phyloP scores from a whole-genome alignment of 37 sponge, comb jelly and placozoan genomes.

The Beroe ovata region DNA sequence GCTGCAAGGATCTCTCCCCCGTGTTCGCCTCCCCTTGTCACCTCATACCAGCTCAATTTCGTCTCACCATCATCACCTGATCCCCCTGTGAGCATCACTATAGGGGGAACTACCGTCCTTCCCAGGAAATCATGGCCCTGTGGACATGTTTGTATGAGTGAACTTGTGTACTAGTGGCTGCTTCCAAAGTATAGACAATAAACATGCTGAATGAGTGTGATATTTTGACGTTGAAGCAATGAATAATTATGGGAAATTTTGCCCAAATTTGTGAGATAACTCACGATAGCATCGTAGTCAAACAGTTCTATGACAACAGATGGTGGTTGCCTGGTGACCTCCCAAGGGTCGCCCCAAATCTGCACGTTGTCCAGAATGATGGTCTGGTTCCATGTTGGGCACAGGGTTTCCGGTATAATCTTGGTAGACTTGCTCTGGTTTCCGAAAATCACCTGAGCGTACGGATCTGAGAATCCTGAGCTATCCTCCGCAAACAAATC shows the following conservation, averaged over 20 bases:
- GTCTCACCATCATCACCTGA: background rate
- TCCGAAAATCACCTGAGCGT: constrained; percentile 23
- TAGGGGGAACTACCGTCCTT: constrained; percentile 11
- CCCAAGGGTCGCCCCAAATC: constrained; percentile 37
- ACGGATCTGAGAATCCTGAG: constrained; percentile 58
- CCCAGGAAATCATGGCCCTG: constrained; percentile 68
- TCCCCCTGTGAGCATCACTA: background rate
- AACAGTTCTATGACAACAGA: constrained; percentile 58
- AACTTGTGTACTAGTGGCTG: background rate
- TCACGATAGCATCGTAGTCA: constrained; percentile 66
- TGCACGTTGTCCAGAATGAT: constrained; percentile 39
- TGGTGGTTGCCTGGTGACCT: constrained; percentile 43
- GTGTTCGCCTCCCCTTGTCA: background rate
- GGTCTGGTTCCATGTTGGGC: constrained; percentile 68
- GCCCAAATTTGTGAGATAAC: too few relatives aligned
- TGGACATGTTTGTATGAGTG: background rate
- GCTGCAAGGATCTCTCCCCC: constrained; percentile 67
- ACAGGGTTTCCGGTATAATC: constrained; percentile 50
- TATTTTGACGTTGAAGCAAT: too few relatives aligned
- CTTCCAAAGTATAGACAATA: background rate
- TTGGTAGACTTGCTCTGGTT: constrained; percentile 23
- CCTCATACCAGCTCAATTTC: constrained; percentile 37
- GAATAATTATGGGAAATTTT: too few relatives aligned
- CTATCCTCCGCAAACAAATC: constrained; percentile 30
- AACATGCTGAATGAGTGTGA: too few relatives aligned